Percentiles rank a stretch among this genome's conserved stretches.
Evolutionary conservation across 2,797 vertebrate species (phyloP).

Genomic region (Sciurus vulgaris): DNA sequence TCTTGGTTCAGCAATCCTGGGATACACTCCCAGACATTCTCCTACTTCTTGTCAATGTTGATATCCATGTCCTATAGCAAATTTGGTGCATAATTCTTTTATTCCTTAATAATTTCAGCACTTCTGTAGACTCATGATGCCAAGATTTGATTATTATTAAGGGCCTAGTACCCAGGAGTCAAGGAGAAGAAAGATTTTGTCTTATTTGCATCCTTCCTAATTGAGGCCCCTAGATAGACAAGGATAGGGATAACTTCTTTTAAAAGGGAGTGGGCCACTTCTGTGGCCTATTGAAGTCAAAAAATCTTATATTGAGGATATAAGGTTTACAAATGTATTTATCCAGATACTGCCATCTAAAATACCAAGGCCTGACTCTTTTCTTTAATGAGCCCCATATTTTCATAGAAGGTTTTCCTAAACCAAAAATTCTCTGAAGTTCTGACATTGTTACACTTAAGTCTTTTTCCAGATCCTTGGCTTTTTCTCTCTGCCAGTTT

Average conservation of each 20-base stretch:
- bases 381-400: neutral
- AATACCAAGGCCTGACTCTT: neutral
- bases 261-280: neutral
- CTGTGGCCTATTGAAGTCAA: neutral
- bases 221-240: neutral
- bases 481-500: neutral
- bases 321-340: neutral
- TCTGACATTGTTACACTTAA: neutral
- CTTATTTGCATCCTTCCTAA: neutral
- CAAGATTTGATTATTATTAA: neutral
- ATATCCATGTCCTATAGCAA: neutral
- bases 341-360: neutral
- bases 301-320: neutral
- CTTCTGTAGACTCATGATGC: neutral
- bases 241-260: neutral
- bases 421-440: neutral
- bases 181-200: neutral
- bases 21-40: neutral
- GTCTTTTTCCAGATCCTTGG: neutral
- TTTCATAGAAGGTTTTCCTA: neutral
- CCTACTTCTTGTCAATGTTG: neutral
- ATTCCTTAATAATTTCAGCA: neutral
- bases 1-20: neutral
- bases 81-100: neutral
- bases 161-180: neutral